phyloP scores from a whole-genome alignment of 1,140 invertebrate species.

The Centruroides vittatus region DNA sequence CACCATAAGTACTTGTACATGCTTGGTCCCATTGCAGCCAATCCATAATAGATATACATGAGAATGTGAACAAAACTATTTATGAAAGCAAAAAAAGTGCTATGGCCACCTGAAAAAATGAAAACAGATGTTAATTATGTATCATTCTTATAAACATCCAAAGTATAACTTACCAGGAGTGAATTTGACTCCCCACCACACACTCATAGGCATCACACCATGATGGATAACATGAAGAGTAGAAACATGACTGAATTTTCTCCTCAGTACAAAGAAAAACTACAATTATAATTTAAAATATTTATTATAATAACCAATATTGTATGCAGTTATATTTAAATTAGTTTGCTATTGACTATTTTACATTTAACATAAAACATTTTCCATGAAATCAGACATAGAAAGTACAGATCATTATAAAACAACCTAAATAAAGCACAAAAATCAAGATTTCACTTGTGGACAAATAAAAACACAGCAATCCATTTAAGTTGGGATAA shows the following conservation, averaged over 20 bases:
- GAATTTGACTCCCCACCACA: slow-evolving; percentile 90
- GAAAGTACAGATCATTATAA: too few relatives aligned
- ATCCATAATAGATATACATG: slow-evolving; percentile 40
- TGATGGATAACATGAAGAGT: slow-evolving; percentile 89
- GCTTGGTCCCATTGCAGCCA: slow-evolving; percentile 35
- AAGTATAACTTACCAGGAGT: slow-evolving; percentile 11
- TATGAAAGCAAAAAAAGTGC: slow-evolving; percentile 54
- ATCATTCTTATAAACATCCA: neutral
- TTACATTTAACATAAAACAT: slow-evolving; percentile 24
- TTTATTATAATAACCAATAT: neutral
- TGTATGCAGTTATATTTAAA: too few relatives aligned
- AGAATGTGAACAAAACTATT: slow-evolving; percentile 70
- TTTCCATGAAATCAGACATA: too few relatives aligned
- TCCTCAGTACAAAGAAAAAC: slow-evolving; percentile 69
- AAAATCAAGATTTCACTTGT: too few relatives aligned
- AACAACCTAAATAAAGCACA: too few relatives aligned
- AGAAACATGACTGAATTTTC: slow-evolving; percentile 83
- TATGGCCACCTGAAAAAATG: slow-evolving; percentile 54
- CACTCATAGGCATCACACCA: slow-evolving; percentile 83
- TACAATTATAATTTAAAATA: neutral
- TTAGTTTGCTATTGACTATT: slow-evolving; percentile 30
- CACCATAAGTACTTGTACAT: slow-evolving; percentile 38
- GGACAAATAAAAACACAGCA: too few relatives aligned
- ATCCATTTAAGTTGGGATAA: too few relatives aligned
- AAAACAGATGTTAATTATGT: neutral